Conservation (phyloP, 2,888 invertebrate species). For the Eudasyphora cyanicolor region DNA sequence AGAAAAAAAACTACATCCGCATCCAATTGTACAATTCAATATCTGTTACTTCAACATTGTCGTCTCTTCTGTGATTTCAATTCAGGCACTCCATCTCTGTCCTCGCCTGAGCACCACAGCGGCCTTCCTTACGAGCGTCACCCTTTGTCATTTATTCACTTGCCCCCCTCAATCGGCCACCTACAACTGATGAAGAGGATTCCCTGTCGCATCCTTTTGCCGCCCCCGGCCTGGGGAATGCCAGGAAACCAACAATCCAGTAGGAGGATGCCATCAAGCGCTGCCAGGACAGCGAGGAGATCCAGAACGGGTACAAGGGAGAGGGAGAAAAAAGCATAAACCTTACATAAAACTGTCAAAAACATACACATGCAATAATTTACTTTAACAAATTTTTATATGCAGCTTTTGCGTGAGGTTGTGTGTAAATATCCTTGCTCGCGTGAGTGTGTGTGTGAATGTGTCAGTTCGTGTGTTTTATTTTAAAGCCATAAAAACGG, state of each 20-base stretch:
- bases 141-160: constrained; percentile 9
- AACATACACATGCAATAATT: constrained; percentile 63
- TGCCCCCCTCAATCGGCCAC: constrained; percentile 26
- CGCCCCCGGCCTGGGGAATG: not conserved
- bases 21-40: constrained; percentile 59
- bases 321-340: constrained; percentile 40
- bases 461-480: not conserved
- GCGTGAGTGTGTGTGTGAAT: not conserved
- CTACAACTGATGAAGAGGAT: constrained; percentile 29
- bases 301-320: too few relatives aligned
- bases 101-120: not conserved
- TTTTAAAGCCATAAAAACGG: constrained; percentile 42
- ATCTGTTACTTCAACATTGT: constrained; percentile 55
- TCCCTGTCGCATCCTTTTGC: not conserved
- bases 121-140: not conserved
- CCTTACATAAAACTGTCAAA: constrained; percentile 65
- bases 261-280: constrained; percentile 33
- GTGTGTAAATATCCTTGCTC: too few relatives aligned
- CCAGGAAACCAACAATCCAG: not conserved
- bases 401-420: not conserved
- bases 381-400: constrained; percentile 56
- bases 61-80: constrained; percentile 27
- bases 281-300: constrained; percentile 29
- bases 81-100: not conserved
- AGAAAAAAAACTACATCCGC: constrained; percentile 37